Evolutionary conservation across 2,113 vertebrate genomes (phyloP).

Genomic region (Sialia sialis): DNA sequence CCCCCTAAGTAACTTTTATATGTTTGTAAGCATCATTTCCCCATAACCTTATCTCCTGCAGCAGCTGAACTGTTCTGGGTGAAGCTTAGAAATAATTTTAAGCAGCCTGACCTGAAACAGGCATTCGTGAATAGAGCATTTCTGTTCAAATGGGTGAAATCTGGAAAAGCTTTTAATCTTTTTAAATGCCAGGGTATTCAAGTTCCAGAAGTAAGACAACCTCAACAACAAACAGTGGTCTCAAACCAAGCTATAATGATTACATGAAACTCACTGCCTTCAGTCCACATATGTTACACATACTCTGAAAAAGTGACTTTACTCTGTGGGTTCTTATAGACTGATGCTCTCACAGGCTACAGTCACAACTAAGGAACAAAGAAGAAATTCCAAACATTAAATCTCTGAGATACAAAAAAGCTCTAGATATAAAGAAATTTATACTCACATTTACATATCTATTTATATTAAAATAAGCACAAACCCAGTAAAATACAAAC

Average conservation of each 20-base stretch:
- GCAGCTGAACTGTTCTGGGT: not conserved
- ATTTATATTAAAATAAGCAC: not conserved
- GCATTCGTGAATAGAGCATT: not conserved
- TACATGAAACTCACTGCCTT: not conserved
- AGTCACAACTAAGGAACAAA: not conserved
- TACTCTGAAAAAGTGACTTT: not conserved
- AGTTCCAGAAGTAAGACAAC: not conserved
- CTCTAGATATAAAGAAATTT: too few relatives aligned
- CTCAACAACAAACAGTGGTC: not conserved
- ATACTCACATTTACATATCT: rapidly evolving
- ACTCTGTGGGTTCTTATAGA: not conserved
- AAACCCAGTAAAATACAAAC: not conserved
- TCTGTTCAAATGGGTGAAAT: not conserved
- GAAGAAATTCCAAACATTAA: not conserved
- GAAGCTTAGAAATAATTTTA: not conserved
- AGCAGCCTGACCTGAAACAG: not conserved
- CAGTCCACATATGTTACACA: rapidly evolving
- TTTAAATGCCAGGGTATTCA: not conserved
- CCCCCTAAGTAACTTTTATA: not conserved
- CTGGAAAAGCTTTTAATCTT: not conserved
- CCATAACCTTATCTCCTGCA: not conserved
- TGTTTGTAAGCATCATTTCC: not conserved
- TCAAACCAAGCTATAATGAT: not conserved
- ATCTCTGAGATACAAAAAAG: not conserved
- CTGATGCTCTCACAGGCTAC: not conserved